Base-by-base conservation (phyloP, 2,888 invertebrate genomes). In the Acleris cristana region DNA sequence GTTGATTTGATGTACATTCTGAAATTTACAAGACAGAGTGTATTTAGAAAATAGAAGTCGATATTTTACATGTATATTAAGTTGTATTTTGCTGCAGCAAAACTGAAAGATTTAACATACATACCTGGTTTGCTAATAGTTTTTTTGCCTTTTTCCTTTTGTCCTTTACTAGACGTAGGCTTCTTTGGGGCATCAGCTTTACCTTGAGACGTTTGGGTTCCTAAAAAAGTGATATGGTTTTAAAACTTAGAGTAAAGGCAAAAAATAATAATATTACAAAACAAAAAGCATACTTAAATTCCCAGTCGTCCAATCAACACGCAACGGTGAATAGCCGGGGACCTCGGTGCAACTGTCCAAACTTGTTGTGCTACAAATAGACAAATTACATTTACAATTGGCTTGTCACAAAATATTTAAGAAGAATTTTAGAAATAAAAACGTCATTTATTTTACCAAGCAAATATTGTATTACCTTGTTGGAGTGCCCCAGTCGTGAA, bases 281-380 rank as follows among this genome's bases (percentile, higher is more conserved):
- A 30, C 26, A 30, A 30, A 30, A 30, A 30, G 26, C 26, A 45
- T 45, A 16, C 14, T n/a, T 16, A 45, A 45, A 16, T 45, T 45
- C 45, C 45, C 45, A 45, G 45, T 45, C 45, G 45, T 45, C 45
- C 45, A 45, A 45, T 45, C 45, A 16, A 45, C 45, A 45, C 45
- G 45, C 45, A 45, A 45, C 45, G 45, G 45, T 45, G 45, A 45
- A 45, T 45, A 45, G 45, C 45, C 45, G 16, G 45, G 45, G 45
- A 45, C n/a, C 45, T 45, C 45, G 45, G 16, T 45, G n/a, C 45
- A 45, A 45, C 45, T 45, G n/a, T 45, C 45, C 45, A 45, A 45
- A 45, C 45, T 45, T 45, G 45, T 45, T 45, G 45, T 45, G 45
- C 45, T 45, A 45, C 45, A 45, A 45, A 45, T 45, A 45, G 45